A percentile compares a stretch with the other conserved stretches of the same genome.
Conservation (phyloP, 2,888 invertebrate species). For the Thecophora atra region DNA sequence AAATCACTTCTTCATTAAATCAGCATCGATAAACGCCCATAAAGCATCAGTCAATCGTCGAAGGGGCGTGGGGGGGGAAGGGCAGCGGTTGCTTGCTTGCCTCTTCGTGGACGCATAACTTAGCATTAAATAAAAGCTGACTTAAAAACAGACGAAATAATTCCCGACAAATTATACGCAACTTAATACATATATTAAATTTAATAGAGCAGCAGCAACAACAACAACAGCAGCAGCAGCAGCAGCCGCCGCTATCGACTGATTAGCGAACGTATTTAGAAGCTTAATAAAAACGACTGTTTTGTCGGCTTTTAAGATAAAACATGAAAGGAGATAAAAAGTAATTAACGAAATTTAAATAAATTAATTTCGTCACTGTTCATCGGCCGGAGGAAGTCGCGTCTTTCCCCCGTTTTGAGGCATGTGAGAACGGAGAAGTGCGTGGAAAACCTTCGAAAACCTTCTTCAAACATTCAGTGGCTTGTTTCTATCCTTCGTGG, state of each 20-base stretch:
- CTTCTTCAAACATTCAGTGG: no score
- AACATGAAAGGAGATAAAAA: conserved; percentile 34
- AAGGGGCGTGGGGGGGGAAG: not conserved
- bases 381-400: conserved; percentile 29
- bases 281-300: conserved; percentile 36
- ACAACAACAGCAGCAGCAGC: not conserved
- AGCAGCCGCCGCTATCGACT: conserved; percentile 8
- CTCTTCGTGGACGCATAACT: conserved; percentile 35
- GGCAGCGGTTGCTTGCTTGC: not conserved
- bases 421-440: no score
- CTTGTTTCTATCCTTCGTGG: not conserved
- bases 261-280: conserved; percentile 18
- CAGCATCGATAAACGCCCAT: conserved; percentile 8
- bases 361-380: conserved; percentile 61
- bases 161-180: conserved; percentile 36
- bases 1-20: not conserved
- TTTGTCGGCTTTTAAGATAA: conserved; percentile 51
- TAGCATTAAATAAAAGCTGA: conserved; percentile 27
- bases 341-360: conserved; percentile 61
- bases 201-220: conserved; percentile 39
- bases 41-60: conserved; percentile 36
- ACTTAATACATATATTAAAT: conserved; percentile 39
- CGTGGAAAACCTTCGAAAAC: no score
- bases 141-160: conserved; percentile 25
- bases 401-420: no score